Evolutionary conservation across 2,113 vertebrate species (phyloP).

Genomic region (Corythornis vintsioides): DNA sequence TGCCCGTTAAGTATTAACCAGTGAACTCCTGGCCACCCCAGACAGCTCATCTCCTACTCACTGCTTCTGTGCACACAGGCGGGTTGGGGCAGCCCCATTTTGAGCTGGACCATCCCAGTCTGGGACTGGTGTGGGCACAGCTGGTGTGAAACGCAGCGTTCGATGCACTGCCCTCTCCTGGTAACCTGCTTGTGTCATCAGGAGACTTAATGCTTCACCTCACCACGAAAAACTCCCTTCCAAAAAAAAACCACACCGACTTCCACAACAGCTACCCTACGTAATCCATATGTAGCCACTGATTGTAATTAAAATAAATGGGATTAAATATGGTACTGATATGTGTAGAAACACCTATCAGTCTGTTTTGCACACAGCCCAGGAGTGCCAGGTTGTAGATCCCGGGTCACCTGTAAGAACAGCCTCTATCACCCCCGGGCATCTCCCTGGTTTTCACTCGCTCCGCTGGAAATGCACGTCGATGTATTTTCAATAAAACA

Average conservation of each 20-base stretch:
- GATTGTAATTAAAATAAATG: background rate
- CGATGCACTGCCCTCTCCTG: constrained; percentile 78
- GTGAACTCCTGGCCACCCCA: background rate
- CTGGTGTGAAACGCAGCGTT: background rate
- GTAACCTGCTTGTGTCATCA: constrained; percentile 37
- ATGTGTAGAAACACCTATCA: background rate
- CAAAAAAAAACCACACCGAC: background rate
- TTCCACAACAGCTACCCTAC: background rate
- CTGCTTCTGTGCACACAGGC: background rate
- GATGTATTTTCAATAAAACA: constrained; percentile 91
- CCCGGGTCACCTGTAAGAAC: constrained; percentile 34
- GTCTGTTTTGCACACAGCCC: background rate
- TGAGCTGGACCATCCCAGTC: background rate
- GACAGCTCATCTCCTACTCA: background rate
- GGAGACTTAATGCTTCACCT: background rate
- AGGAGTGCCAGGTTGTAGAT: background rate
- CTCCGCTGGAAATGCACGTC: constrained; percentile 78
- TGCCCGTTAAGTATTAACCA: constrained; percentile 14
- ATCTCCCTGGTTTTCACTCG: constrained; percentile 26
- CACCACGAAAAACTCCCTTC: background rate
- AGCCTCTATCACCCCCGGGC: constrained; percentile 27
- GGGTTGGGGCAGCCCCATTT: background rate
- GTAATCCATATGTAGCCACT: background rate
- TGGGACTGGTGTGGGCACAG: constrained; percentile 16
- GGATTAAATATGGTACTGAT: background rate